Evolutionary conservation across 2,888 invertebrate genomes (phyloP), one percentile per base, ranked within the genome.

Genomic region (Aleiodes testaceus): DNA sequence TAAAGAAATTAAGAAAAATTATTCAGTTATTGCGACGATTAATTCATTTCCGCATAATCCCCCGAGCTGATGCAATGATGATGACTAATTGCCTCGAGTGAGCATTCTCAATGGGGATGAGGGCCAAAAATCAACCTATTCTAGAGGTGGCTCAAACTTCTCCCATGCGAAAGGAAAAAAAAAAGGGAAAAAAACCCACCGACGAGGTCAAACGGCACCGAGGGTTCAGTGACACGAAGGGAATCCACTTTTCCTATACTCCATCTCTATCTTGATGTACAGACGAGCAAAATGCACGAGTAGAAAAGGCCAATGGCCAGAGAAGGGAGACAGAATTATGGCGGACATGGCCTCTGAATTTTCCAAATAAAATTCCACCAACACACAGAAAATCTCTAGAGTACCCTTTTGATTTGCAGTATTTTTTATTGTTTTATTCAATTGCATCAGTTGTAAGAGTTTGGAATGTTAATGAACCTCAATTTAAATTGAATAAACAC

Each of bases 161-260:
- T 82, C 80, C 83, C 80, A 80, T 80, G 82, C 79, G 82, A 83
- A 84, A 59, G 18, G 26, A 59, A n/a, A 30, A 55, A 30, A 22
- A 26, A 6, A 22, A n/a, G 22, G 5, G 11, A 12, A 52, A 55
- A 84, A 84, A 84, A 82, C 82, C 81, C 78, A 84, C 82, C 81
- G 83, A 80, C 81, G 82, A 83, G 85, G 85, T 85, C 83, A 84
- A 84, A 84, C 82, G 82, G 78, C 80, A 73, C 78, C 69, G 80
- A 75, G 78, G 79, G 83, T 84, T 85, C 85, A 83, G 80, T 84
- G 85, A 85, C 85, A 84, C 82, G 80, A 74, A 81, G 83, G 82
- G 81, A 83, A 84, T 85, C 82, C 79, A 81, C 81, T 82, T 83
- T 82, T 80, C 80, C 77, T 42, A 73, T 72, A 74, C 68, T 63